phyloP scores from a whole-genome alignment of 2,113 vertebrate species.

The Otocyon megalotis region DNA sequence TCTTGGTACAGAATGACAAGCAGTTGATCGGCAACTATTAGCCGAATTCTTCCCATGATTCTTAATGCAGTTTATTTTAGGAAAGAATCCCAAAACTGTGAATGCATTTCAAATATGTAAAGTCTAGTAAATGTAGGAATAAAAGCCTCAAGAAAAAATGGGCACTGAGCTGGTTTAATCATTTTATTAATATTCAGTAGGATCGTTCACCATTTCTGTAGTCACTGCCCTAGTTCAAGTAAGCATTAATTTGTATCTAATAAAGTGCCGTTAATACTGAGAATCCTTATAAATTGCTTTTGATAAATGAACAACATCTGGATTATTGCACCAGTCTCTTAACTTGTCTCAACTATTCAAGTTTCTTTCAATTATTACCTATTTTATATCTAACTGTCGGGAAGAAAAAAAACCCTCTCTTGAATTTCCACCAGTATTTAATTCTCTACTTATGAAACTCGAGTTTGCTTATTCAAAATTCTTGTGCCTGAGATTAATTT shows the following conservation, averaged over 20 bases:
- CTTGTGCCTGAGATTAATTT: not conserved
- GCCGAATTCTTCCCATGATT: not conserved
- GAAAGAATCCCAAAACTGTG: not conserved
- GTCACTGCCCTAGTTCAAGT: not conserved
- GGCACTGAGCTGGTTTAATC: conserved; percentile 2
- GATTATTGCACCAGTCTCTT: conserved; percentile 42
- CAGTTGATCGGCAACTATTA: not conserved
- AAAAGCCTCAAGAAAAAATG: conserved; percentile 10
- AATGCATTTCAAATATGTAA: conserved; percentile 4
- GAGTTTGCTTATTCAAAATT: conserved; percentile 3
- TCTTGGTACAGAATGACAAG: not conserved
- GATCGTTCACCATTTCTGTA: conserved; percentile 14
- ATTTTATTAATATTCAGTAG: conserved; percentile 63
- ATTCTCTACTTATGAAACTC: not conserved
- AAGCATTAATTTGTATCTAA: conserved; percentile 59
- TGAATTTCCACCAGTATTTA: not conserved
- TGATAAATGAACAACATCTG: conserved; percentile 58
- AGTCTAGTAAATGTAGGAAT: not conserved
- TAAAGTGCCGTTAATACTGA: conserved; percentile 29
- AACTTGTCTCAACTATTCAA: not conserved
- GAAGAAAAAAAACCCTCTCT: not conserved
- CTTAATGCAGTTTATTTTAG: conserved; percentile 10
- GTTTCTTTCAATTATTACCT: conserved; percentile 28
- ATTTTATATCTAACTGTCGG: conserved; percentile 29
- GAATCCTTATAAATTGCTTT: conserved; percentile 51